A percentile compares a stretch with the other conserved stretches of the same genome.
These are phyloP conservation scores for Bedellia somnulentella DNA, from an alignment of 2,888 invertebrate species.

Conservation along the genomic window DNA sequence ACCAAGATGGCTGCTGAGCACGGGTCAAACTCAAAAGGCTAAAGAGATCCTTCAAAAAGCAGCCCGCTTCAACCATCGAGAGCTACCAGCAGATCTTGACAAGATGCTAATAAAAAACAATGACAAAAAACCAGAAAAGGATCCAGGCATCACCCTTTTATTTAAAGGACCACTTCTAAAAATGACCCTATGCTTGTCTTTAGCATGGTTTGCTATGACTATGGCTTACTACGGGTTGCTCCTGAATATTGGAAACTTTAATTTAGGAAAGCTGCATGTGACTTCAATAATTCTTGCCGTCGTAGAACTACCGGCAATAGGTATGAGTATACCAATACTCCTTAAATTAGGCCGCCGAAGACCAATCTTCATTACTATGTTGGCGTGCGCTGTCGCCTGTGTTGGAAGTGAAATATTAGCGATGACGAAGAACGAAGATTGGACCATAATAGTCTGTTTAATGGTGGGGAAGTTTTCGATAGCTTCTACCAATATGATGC, in stretches of 20 bases:
- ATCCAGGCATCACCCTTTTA: conserved; percentile 64
- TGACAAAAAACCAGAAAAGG: conserved; percentile 36
- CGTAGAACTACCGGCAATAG: conserved; percentile 79
- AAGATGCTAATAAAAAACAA: conserved; percentile 64
- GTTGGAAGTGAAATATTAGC: conserved; percentile 62
- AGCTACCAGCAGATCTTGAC: conserved; percentile 68
- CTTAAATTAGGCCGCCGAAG: conserved; percentile 72
- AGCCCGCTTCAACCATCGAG: conserved; percentile 65
- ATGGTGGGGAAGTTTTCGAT: conserved; percentile 82
- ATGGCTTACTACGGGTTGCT: conserved; percentile 78
- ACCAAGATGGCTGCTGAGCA: conserved; percentile 74
- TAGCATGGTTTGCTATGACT: conserved; percentile 78
- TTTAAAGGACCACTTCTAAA: conserved; percentile 68
- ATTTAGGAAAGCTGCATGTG: conserved; percentile 74
- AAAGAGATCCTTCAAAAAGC: conserved; percentile 66
- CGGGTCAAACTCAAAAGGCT: conserved; percentile 72
- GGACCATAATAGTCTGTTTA: conserved; percentile 72
- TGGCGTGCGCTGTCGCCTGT: conserved; percentile 71
- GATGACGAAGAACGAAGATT: conserved; percentile 56
- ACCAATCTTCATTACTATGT: conserved; percentile 69
- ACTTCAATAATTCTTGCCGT: conserved; percentile 74
- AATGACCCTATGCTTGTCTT: conserved; percentile 69
- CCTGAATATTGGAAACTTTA: conserved; percentile 71
- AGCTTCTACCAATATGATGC: conserved; percentile 75
- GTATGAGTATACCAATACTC: conserved; percentile 74